phyloP scores from a whole-genome alignment of 2,888 invertebrate genomes.

The Drosophila mimetica region DNA sequence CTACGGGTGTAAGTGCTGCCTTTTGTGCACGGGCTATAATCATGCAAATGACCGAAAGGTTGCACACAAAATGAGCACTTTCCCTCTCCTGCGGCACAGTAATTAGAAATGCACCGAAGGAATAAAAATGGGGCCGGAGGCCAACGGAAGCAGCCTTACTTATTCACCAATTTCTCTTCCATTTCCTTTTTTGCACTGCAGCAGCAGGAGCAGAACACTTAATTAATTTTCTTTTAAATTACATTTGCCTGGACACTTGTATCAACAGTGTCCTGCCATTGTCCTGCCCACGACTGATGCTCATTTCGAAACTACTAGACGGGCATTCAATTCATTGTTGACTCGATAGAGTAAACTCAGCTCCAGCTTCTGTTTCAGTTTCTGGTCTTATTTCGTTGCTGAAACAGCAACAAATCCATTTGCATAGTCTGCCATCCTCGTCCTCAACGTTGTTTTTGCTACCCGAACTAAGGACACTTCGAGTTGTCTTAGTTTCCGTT shows the following conservation, averaged over 20 bases:
- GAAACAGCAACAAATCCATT: slow-evolving; percentile 39
- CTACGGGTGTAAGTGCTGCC: slow-evolving; percentile 6
- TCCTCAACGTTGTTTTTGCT: slow-evolving; percentile 29
- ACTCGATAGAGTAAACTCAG: slow-evolving; percentile 58
- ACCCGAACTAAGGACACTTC: slow-evolving; percentile 27
- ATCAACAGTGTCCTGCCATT: slow-evolving; percentile 49
- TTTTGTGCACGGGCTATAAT: slow-evolving; percentile 42
- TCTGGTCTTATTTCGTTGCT: slow-evolving; percentile 28
- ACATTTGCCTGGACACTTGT: slow-evolving; percentile 65
- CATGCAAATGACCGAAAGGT: slow-evolving; percentile 67
- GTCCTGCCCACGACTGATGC: slow-evolving; percentile 28
- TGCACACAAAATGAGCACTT: slow-evolving; percentile 43
- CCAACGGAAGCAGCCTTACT: slow-evolving; percentile 6
- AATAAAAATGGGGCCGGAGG: slow-evolving; percentile 48
- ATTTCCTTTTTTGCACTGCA: slow-evolving; percentile 10
- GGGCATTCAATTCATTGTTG: slow-evolving; percentile 70
- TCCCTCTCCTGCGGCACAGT: slow-evolving; percentile 39
- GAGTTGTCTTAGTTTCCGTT: slow-evolving; percentile 28
- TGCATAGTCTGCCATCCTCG: slow-evolving; percentile 12
- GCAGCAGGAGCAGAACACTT: slow-evolving; percentile 47
- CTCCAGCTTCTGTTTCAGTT: slow-evolving; percentile 19
- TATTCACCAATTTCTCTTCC: slow-evolving; percentile 28
- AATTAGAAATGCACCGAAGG: slow-evolving; percentile 67
- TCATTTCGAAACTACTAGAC: slow-evolving; percentile 50
- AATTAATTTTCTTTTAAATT: slow-evolving; percentile 75